Percentiles rank a stretch among this genome's conserved stretches.
phyloP scores from a whole-genome alignment of 2,888 invertebrate species.

The Girardia tigrina region DNA sequence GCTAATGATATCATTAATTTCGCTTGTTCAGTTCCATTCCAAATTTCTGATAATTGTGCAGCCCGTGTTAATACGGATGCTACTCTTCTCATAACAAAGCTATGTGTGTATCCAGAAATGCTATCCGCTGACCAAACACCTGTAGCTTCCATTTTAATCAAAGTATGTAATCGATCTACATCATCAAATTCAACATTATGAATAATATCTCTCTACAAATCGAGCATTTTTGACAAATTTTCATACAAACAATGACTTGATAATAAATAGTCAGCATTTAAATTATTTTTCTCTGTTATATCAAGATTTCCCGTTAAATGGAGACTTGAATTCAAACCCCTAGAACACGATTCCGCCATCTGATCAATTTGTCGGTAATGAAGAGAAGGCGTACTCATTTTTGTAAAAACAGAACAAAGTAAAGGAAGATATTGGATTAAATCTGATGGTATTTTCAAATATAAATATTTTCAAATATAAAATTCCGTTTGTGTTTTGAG shows the following conservation, averaged over 20 bases:
- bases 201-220: neutral
- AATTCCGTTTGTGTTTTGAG: no score
- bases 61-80: no score
- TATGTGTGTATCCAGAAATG: no score
- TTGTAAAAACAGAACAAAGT: no score
- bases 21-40: no score
- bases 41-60: no score
- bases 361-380: slow-evolving; percentile 14
- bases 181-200: neutral
- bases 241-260: slow-evolving; percentile 8
- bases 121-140: neutral
- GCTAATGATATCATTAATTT: no score
- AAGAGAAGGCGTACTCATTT: neutral
- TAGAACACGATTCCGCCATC: neutral
- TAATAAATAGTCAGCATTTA: neutral
- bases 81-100: no score
- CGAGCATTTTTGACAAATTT: neutral
- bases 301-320: neutral
- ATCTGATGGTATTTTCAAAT: no score
- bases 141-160: slow-evolving; percentile 1
- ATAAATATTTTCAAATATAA: no score
- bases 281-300: no score
- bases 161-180: neutral
- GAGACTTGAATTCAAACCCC: neutral
- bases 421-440: no score